A percentile compares a stretch with the other conserved stretches of the same genome.
Conservation (phyloP, 2,888 invertebrate genomes). For the Synergus gifuensis region DNA sequence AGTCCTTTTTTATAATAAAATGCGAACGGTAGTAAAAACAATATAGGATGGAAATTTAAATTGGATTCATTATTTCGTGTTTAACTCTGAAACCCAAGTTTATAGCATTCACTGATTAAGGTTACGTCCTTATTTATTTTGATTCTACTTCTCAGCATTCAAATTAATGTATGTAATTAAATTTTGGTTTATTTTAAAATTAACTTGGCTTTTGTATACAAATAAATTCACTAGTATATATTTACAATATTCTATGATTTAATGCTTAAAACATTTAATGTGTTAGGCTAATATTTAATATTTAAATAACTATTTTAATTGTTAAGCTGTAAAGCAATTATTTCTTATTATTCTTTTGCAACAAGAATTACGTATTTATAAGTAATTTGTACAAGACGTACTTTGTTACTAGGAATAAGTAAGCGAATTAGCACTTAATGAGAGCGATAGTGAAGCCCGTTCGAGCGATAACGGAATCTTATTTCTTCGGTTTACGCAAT, state of each 20-base stretch:
- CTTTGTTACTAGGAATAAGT: constrained; percentile 66
- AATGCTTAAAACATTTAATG: constrained; percentile 24
- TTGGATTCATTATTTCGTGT: not conserved
- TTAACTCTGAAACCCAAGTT: not conserved
- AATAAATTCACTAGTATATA: not conserved
- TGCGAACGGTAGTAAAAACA: not conserved
- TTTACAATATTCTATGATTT: not conserved
- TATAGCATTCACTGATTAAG: not conserved
- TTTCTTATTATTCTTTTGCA: constrained; percentile 3
- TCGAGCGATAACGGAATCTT: constrained; percentile 69
- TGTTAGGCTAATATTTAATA: constrained; percentile 51
- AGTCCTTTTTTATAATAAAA: too few relatives aligned
- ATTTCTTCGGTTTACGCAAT: constrained; percentile 54
- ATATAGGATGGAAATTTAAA: not conserved
- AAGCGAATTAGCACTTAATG: constrained; percentile 71
- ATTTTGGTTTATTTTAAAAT: not conserved
- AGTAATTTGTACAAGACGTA: constrained; percentile 60
- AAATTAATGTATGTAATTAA: constrained; percentile 2
- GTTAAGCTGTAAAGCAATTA: not conserved
- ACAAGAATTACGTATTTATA: not conserved
- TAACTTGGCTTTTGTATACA: not conserved
- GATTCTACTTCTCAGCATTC: not conserved
- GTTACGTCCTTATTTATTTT: not conserved
- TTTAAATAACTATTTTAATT: constrained; percentile 48
- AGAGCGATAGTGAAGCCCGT: constrained; percentile 70